Evolutionary conservation across 1,140 invertebrate species (phyloP).

Genomic region (Phthorimaea operculella): DNA sequence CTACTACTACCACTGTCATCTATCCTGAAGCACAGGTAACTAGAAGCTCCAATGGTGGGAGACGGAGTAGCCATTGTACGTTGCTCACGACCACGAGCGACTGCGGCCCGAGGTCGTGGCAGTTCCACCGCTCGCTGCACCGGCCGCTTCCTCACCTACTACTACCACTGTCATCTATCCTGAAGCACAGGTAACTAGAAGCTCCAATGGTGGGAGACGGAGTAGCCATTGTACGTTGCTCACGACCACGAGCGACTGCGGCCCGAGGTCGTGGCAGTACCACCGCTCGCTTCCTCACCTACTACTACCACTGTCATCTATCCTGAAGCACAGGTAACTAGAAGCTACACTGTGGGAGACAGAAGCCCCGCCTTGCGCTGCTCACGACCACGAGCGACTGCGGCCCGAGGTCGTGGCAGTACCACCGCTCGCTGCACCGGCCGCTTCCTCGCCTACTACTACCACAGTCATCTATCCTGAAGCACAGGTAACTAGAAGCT

Average conservation of each 20-base stretch:
- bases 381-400: slow-evolving; percentile 86
- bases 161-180: slow-evolving; percentile 87
- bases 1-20: too few species aligned
- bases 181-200: slow-evolving; percentile 86
- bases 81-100: slow-evolving; percentile 86
- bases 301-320: too few species aligned
- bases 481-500: slow-evolving; percentile 80
- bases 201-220: too few species aligned
- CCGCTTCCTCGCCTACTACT: slow-evolving; percentile 86
- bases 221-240: slow-evolving; percentile 78
- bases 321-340: too few species aligned
- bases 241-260: slow-evolving; percentile 85
- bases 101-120: slow-evolving; percentile 85
- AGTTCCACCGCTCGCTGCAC: slow-evolving; percentile 83
- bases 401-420: slow-evolving; percentile 86
- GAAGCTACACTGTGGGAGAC: too few species aligned
- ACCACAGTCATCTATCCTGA: slow-evolving; percentile 88
- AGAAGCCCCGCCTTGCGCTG: slow-evolving; percentile 76
- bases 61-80: slow-evolving; percentile 73
- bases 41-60: too few species aligned
- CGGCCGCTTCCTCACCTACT: slow-evolving; percentile 85
- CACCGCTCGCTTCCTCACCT: too few species aligned
- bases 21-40: too few species aligned
- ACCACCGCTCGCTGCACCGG: slow-evolving; percentile 82
- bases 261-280: slow-evolving; percentile 86